A percentile compares a stretch with the other conserved stretches of the same genome.
Evolutionary conservation across 2,113 vertebrate species (phyloP).

Genomic region (Smithornis capensis): DNA sequence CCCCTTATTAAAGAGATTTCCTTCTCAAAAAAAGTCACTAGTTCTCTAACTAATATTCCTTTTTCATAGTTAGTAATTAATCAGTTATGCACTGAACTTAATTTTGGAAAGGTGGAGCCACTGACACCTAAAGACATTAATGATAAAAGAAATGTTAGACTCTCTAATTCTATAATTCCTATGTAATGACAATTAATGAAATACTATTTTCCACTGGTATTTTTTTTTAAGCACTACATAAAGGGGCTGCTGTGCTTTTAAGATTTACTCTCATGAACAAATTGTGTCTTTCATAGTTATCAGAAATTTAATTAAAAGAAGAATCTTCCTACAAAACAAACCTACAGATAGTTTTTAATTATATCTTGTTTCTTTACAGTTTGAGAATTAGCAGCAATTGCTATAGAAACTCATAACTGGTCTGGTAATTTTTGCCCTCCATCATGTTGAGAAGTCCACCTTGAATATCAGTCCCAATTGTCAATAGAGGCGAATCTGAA

Average conservation of each 20-base stretch:
- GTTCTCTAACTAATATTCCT: background rate
- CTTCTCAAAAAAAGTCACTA: conserved; percentile 6
- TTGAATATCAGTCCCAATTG: background rate
- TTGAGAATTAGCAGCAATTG: background rate
- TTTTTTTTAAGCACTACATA: conserved; percentile 20
- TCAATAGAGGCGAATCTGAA: conserved; percentile 15
- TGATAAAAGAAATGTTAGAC: conserved; percentile 45
- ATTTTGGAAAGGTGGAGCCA: conserved; percentile 56
- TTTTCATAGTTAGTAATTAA: conserved; percentile 16
- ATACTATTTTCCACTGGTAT: conserved; percentile 28
- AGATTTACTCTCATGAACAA: conserved; percentile 40
- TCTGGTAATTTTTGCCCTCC: background rate
- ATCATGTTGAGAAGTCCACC: background rate
- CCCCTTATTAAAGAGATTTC: background rate
- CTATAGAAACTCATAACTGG: background rate
- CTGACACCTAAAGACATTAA: conserved; percentile 58
- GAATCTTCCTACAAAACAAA: conserved; percentile 34
- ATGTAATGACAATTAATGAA: conserved; percentile 56
- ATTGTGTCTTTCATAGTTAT: conserved; percentile 36
- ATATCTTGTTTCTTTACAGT: background rate
- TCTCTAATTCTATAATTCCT: conserved; percentile 48
- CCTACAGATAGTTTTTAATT: background rate
- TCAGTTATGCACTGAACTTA: conserved; percentile 18
- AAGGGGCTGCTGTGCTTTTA: conserved; percentile 50
- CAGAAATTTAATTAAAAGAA: conserved; percentile 67